A percentile compares a stretch with the other conserved stretches of the same genome.
These are phyloP conservation scores for Drosophila leontia DNA, from an alignment of 1,140 invertebrate genomes.

Conservation along the genomic window DNA sequence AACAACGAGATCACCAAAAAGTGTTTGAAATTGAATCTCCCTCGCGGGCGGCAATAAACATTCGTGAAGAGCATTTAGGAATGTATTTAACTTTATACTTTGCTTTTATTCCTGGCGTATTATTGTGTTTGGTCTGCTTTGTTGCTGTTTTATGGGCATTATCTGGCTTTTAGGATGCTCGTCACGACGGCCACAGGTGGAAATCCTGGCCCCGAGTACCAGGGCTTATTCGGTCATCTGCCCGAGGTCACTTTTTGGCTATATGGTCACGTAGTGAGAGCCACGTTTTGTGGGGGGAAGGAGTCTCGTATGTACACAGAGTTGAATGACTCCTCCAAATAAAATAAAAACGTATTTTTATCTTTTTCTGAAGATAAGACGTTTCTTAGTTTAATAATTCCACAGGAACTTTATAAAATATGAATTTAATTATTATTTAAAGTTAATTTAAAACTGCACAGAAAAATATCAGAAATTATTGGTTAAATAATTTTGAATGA, in stretches of 20 bases:
- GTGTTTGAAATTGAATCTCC: slow-evolving; percentile 56
- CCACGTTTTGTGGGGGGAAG: slow-evolving; percentile 19
- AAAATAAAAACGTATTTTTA: too few relatives aligned
- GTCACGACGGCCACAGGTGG: slow-evolving; percentile 66
- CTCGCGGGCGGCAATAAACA: slow-evolving; percentile 20
- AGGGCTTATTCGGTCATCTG: slow-evolving; percentile 38
- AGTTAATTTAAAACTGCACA: too few relatives aligned
- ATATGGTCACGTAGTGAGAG: slow-evolving; percentile 64
- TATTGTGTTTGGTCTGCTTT: slow-evolving; percentile 7
- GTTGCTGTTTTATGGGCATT: slow-evolving; percentile 52
- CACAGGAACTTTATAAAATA: too few relatives aligned
- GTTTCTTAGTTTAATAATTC: too few relatives aligned
- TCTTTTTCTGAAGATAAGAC: too few relatives aligned
- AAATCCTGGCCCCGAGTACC: slow-evolving; percentile 22
- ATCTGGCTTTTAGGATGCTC: slow-evolving; percentile 19
- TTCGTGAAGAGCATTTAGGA: slow-evolving; percentile 41
- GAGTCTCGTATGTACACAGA: slow-evolving; percentile 5
- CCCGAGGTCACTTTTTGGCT: slow-evolving; percentile 66
- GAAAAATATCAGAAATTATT: too few relatives aligned
- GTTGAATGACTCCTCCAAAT: slow-evolving; percentile 47
- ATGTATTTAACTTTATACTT: slow-evolving; percentile 54
- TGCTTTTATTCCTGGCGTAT: slow-evolving; percentile 11
- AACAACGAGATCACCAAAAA: slow-evolving; percentile 44
- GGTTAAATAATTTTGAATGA: too few relatives aligned
- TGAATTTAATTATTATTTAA: too few relatives aligned